Conservation (phyloP, 2,888 invertebrate genomes). For the Napeogenes sylphis region DNA sequence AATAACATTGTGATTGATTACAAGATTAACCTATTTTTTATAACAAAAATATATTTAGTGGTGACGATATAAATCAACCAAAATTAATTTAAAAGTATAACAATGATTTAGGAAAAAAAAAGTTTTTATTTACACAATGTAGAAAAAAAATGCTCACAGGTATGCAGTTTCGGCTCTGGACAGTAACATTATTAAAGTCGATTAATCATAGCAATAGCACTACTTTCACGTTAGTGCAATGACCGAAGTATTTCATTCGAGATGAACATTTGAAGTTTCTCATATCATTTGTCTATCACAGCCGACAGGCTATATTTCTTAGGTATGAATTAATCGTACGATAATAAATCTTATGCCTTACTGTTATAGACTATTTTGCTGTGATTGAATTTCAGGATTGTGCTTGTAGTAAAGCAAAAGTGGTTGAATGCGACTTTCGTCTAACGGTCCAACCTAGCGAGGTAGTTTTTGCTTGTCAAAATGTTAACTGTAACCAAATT, state of each 20-base stretch:
- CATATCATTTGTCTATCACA: slow-evolving; percentile 32
- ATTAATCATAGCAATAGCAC: slow-evolving; percentile 13
- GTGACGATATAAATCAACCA: too few species aligned
- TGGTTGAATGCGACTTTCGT: slow-evolving; percentile 47
- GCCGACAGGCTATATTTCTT: slow-evolving; percentile 19
- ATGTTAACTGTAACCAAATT: slow-evolving; percentile 61
- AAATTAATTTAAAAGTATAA: too few species aligned
- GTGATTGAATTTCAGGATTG: slow-evolving; percentile 17
- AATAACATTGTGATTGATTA: too few species aligned
- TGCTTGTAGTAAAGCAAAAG: slow-evolving; percentile 28
- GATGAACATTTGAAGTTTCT: slow-evolving; percentile 26
- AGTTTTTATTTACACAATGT: too few species aligned
- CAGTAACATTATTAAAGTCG: slow-evolving; percentile 2
- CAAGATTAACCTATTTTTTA: too few species aligned
- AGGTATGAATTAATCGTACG: slow-evolving; percentile 10
- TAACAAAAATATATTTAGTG: too few species aligned
- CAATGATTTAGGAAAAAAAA: too few species aligned
- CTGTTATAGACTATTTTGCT: slow-evolving; percentile 22
- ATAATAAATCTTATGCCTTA: slow-evolving; percentile 15
- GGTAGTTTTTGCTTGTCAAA: slow-evolving; percentile 68
- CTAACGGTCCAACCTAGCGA: slow-evolving; percentile 55
- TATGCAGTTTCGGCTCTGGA: neutral
- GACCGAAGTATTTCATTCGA: slow-evolving; percentile 30
- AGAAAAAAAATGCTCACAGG: too few species aligned
- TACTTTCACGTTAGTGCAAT: slow-evolving; percentile 30